Evolutionary conservation across 2,888 invertebrate species (phyloP).

Genomic region (Oscheius myriophilus): DNA sequence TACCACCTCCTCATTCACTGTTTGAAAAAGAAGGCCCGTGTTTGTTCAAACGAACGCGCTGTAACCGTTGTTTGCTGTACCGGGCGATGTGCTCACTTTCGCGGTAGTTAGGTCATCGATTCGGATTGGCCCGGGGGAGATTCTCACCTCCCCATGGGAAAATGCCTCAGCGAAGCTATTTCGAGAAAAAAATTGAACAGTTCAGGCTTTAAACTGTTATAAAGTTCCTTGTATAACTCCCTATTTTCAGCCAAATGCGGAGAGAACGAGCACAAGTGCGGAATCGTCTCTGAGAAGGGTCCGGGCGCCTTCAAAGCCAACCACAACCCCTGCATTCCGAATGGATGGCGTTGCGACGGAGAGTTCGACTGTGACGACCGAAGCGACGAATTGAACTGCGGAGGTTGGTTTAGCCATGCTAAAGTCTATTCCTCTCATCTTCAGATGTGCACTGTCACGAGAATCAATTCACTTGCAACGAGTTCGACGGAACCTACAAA

Average conservation of each 20-base stretch:
- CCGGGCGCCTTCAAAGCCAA: slow-evolving; percentile 8
- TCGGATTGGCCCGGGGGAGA: too few species aligned
- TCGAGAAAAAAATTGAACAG: too few species aligned
- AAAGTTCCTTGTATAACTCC: too few species aligned
- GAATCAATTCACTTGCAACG: slow-evolving; percentile 62
- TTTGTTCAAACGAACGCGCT: too few species aligned
- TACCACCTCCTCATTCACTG: too few species aligned
- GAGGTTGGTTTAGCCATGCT: slow-evolving; percentile 14
- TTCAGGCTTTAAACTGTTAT: too few species aligned
- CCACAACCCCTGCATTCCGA: slow-evolving; percentile 56
- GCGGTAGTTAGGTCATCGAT: too few species aligned
- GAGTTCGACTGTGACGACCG: slow-evolving; percentile 66
- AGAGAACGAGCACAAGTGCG: slow-evolving; percentile 42
- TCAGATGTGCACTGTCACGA: slow-evolving; percentile 48
- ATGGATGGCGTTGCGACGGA: slow-evolving; percentile 67
- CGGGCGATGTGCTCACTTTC: too few species aligned
- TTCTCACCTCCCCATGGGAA: too few species aligned
- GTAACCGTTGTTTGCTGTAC: too few species aligned
- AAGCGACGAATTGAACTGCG: slow-evolving; percentile 56
- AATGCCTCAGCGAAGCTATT: too few species aligned
- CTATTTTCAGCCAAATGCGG: slow-evolving; percentile 31
- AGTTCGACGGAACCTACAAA: slow-evolving; percentile 56
- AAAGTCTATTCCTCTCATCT: slow-evolving; percentile 22
- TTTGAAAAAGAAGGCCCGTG: too few species aligned
- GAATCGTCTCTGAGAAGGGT: slow-evolving; percentile 16